Evolutionary conservation across 2,888 invertebrate genomes (phyloP).

Genomic region (Eumacrocentrus americanus): DNA sequence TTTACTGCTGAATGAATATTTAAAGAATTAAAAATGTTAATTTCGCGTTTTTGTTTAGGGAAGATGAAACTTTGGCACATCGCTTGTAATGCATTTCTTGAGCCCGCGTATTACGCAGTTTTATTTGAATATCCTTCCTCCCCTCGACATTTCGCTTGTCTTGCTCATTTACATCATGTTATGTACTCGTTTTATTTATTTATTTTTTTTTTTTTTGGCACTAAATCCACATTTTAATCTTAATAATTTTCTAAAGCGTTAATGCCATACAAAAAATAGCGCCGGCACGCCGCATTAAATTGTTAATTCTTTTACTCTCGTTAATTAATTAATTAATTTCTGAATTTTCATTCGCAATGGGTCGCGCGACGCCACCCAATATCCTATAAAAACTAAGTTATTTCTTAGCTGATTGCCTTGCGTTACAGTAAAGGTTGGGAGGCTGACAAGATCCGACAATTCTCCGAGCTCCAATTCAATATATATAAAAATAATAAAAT

Average conservation of each 20-base stretch:
- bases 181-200: neutral
- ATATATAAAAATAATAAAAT: slow-evolving; percentile 2
- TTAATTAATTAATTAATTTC: no score
- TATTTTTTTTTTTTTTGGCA: slow-evolving; percentile 31
- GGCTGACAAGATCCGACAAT: slow-evolving; percentile 39
- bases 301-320: slow-evolving; percentile 32
- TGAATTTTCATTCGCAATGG: slow-evolving; percentile 22
- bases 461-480: no score
- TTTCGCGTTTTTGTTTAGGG: neutral
- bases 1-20: neutral
- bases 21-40: neutral
- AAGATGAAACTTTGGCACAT: slow-evolving; percentile 29
- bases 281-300: slow-evolving; percentile 40
- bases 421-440: slow-evolving; percentile 57
- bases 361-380: slow-evolving; percentile 54
- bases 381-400: slow-evolving; percentile 62
- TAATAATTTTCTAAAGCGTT: slow-evolving; percentile 34
- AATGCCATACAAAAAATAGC: slow-evolving; percentile 51
- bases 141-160: slow-evolving; percentile 11
- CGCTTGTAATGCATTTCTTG: slow-evolving; percentile 32
- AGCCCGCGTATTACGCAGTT: slow-evolving; percentile 11
- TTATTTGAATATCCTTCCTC: slow-evolving; percentile 26
- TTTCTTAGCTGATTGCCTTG: slow-evolving; percentile 62
- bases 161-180: slow-evolving; percentile 2
- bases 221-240: slow-evolving; percentile 32